Evolutionary conservation across 1,140 invertebrate genomes (phyloP).

Genomic region (Drosophila leontia): DNA sequence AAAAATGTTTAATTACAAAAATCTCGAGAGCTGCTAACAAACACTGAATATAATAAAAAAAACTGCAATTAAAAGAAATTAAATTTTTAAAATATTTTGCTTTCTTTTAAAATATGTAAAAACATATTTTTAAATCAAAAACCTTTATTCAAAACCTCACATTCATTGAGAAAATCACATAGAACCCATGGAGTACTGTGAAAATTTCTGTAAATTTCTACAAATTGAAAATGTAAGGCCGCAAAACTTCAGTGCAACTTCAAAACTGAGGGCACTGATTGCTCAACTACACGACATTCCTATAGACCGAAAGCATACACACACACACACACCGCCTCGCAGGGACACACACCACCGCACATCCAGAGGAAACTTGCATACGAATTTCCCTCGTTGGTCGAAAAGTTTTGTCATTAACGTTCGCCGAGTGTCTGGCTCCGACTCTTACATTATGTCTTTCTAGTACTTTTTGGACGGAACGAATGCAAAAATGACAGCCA

Average conservation of each 20-base stretch:
- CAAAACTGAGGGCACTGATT: conserved; percentile 68
- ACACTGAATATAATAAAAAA: no score
- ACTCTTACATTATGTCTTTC: conserved; percentile 70
- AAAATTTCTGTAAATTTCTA: conserved; percentile 43
- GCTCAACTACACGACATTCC: conserved; percentile 59
- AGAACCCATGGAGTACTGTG: conserved; percentile 14
- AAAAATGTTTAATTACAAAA: no score
- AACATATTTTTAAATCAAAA: neutral
- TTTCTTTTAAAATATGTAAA: no score
- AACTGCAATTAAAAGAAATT: no score
- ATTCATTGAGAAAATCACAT: neutral
- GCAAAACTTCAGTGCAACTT: conserved; percentile 64
- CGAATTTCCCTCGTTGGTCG: conserved; percentile 71
- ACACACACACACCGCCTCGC: conserved; percentile 7
- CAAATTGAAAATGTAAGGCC: conserved; percentile 60
- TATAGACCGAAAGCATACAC: conserved; percentile 14
- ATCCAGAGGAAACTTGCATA: conserved; percentile 59
- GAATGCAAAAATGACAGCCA: conserved; percentile 74
- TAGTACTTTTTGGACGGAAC: conserved; percentile 57
- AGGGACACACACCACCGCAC: conserved; percentile 5
- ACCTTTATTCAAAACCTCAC: neutral
- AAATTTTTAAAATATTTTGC: no score
- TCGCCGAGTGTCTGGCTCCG: conserved; percentile 50
- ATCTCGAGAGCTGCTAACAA: no score
- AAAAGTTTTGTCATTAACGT: conserved; percentile 82